Evolutionary conservation across 2,113 vertebrate species (phyloP).

Genomic region (Rhizomys pruinosus): DNA sequence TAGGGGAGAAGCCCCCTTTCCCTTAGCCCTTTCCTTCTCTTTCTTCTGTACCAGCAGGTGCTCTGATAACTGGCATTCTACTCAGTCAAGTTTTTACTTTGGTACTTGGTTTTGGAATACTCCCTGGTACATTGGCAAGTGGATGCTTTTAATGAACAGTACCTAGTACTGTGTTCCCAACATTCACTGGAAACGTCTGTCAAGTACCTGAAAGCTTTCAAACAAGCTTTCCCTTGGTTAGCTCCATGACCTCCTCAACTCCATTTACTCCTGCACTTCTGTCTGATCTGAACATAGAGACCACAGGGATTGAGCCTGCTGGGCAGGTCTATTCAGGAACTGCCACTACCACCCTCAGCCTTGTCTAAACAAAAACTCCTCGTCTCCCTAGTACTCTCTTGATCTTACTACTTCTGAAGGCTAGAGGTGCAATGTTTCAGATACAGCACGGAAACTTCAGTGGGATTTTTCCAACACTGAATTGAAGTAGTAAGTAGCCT

Average conservation of each 20-base stretch:
- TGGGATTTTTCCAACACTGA: background rate
- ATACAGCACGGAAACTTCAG: background rate
- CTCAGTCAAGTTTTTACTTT: fast-evolving
- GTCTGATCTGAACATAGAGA: background rate
- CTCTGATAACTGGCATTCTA: background rate
- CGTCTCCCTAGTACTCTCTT: fast-evolving
- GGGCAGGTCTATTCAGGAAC: background rate
- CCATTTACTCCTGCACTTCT: background rate
- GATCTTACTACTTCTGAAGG: background rate
- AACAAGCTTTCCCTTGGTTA: background rate
- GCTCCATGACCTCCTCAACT: background rate
- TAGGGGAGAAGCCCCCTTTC: background rate
- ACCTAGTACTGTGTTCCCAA: background rate
- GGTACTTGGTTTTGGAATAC: background rate
- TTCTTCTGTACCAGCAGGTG: background rate
- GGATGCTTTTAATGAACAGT: background rate
- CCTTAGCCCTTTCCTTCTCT: background rate
- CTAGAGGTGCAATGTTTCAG: fast-evolving
- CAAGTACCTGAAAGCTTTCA: background rate
- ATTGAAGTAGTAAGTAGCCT: background rate
- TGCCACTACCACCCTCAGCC: background rate
- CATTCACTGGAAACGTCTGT: background rate
- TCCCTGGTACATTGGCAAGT: background rate
- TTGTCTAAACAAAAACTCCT: background rate
- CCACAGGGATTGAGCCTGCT: background rate